Percentiles rank a stretch among this genome's conserved stretches.
phyloP scores from a whole-genome alignment of 1,140 invertebrate species.

The Sogatella furcifera region DNA sequence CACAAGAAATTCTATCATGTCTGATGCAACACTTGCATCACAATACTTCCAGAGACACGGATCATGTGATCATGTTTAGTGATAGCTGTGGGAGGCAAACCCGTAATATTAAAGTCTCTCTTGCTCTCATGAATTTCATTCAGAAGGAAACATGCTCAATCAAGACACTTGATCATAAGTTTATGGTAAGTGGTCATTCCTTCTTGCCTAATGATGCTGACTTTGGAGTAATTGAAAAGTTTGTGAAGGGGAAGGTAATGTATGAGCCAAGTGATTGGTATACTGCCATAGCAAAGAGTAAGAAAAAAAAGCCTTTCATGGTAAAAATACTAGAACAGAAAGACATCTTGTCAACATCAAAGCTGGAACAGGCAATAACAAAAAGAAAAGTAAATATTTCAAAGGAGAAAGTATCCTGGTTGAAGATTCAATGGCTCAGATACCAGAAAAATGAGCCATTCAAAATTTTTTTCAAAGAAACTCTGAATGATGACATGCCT shows the following conservation, averaged over 20 bases:
- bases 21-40: constrained; percentile 18
- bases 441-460: neutral
- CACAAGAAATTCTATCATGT: constrained; percentile 23
- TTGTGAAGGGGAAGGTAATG: constrained; percentile 1
- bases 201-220: constrained; percentile 14
- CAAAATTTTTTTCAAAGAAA: neutral
- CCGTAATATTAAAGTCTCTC: constrained; percentile 16
- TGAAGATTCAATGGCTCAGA: neutral
- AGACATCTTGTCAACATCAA: neutral
- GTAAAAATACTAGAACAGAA: neutral
- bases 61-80: constrained; percentile 16
- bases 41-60: constrained; percentile 12
- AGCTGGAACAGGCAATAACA: neutral
- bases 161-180: constrained; percentile 21
- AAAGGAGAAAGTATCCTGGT: neutral
- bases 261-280: neutral
- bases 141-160: constrained; percentile 14
- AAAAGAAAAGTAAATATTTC: neutral
- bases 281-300: neutral
- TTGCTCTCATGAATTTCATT: constrained; percentile 17
- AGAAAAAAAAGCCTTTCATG: neutral
- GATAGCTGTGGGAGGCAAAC: constrained; percentile 17
- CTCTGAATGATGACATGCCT: neutral
- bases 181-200: constrained; percentile 21
- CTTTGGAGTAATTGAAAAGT: constrained; percentile 12